Evolutionary conservation across 2,888 invertebrate species (phyloP).

Genomic region (Sussaba pulchella): DNA sequence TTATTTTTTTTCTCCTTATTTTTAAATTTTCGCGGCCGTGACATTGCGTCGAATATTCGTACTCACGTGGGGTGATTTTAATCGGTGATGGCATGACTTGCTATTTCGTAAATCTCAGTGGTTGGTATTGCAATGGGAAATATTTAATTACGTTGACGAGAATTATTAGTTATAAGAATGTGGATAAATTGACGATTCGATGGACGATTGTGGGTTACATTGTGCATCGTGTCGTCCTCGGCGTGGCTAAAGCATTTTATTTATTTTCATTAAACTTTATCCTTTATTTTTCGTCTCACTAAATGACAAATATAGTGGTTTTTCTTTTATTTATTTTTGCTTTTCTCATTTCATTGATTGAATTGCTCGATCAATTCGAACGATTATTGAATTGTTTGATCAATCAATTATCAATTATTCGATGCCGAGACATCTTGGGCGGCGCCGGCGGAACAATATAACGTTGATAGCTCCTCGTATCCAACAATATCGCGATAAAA

Average conservation of each 20-base stretch:
- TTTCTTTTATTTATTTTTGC: not conserved
- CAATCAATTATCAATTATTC: not conserved
- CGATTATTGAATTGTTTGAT: too few relatives aligned
- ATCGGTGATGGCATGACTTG: constrained; percentile 74
- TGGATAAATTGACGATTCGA: too few relatives aligned
- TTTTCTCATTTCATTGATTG: not conserved
- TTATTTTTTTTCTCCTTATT: constrained; percentile 1
- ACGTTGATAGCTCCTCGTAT: too few relatives aligned
- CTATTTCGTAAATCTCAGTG: constrained; percentile 79
- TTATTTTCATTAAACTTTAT: not conserved
- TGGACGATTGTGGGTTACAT: too few relatives aligned
- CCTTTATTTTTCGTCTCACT: not conserved
- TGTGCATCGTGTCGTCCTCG: not conserved
- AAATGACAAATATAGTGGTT: not conserved
- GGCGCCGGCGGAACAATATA: constrained; percentile 38
- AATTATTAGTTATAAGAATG: too few relatives aligned
- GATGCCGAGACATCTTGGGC: constrained; percentile 24
- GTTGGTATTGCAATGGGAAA: constrained; percentile 69
- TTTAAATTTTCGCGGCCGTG: not conserved
- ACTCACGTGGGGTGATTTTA: constrained; percentile 41
- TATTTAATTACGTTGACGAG: not conserved
- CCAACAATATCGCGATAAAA: not conserved
- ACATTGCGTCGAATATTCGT: not conserved
- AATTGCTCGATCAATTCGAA: too few relatives aligned
- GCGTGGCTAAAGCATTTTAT: not conserved